Evolutionary conservation across 2,797 vertebrate species (phyloP).

Genomic region (Denticeps clupeoides): DNA sequence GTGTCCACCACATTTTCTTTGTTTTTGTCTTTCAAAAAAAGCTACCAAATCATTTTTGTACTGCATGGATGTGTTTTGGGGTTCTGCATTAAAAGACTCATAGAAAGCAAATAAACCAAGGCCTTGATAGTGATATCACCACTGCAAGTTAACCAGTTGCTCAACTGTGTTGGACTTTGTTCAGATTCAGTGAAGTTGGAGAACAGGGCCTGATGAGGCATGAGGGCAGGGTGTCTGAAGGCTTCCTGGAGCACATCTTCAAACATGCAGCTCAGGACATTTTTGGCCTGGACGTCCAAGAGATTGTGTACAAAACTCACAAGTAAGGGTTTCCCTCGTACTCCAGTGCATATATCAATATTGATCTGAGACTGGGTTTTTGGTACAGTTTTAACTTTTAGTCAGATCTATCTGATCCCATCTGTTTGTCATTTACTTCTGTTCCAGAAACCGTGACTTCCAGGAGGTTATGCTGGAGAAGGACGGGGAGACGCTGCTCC

Average conservation of each 20-base stretch:
- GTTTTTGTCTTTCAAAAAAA: no score
- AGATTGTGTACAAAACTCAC: conserved; percentile 79
- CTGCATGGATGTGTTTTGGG: no score
- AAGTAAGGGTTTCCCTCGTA: conserved; percentile 74
- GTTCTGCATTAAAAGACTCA: no score
- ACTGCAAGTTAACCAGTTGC: no score
- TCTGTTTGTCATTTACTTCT: no score
- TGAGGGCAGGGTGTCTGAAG: conserved; percentile 75
- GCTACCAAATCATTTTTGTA: no score
- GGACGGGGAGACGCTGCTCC: conserved; percentile 79
- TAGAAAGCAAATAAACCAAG: no score
- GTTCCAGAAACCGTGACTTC: conserved; percentile 89
- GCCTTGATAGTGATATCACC: no score
- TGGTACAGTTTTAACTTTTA: background rate
- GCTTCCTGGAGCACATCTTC: conserved; percentile 85
- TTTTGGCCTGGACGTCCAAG: conserved; percentile 76
- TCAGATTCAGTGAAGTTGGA: conserved; percentile 68
- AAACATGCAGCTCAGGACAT: conserved; percentile 87
- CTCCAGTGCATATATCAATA: no score
- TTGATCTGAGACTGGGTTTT: background rate
- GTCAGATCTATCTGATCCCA: background rate
- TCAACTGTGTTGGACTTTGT: no score
- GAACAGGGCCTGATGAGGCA: conserved; percentile 61
- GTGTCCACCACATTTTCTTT: no score
- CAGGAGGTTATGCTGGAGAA: conserved; percentile 86